Base-by-base conservation (phyloP, 2,797 vertebrate species). In the Threskiornis aethiopicus region DNA sequence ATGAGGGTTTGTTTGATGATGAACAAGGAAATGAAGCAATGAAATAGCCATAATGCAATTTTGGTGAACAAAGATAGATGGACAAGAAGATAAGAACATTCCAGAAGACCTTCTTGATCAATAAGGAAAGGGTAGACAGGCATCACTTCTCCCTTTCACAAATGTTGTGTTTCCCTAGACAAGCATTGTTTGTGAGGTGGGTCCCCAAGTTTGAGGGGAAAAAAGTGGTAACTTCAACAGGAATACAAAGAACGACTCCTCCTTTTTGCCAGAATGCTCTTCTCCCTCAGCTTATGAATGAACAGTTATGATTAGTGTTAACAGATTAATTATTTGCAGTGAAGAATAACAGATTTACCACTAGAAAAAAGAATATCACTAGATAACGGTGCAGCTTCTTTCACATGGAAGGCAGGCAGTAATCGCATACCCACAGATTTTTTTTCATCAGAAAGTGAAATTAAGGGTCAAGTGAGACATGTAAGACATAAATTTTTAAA, bases 51-150 rank as follows among this genome's bases (percentile, higher is more conserved):
- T 25, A 84, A 88, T 24, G 11, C 5, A 86, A 41, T 66, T 70
- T 22, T 7, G 1, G 6, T 24, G 21, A 3, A 10, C 11, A 22
- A 3, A 61, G 3, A n/a, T 4, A 88, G 14, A 31, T 6, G 24
- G 5, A 13, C 28, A 82, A 62, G 14, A 89, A 41, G 16, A 13
- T 64, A 49, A 22, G 31, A 67, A 61, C n/a, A 49, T 58, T 85
- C 24, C 35, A 76, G 47, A 46, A 80, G 47, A 46, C 10, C 10
- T 39, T 67, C n/a, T 82, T 52, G 55, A 52, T 72, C 14, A 82
- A 9, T 11, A 47, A 18, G 7, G 44, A 73, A 54, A 69, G 6
- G 8, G 10, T 8, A 55, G 15, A 12, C 6, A 42, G 52, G 13
- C 11, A 64, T 35, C 16, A 33, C 9, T 81, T 44, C 15, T 58